Conservation (phyloP, 2,113 vertebrate species). For the Gymnorhina tibicen region DNA sequence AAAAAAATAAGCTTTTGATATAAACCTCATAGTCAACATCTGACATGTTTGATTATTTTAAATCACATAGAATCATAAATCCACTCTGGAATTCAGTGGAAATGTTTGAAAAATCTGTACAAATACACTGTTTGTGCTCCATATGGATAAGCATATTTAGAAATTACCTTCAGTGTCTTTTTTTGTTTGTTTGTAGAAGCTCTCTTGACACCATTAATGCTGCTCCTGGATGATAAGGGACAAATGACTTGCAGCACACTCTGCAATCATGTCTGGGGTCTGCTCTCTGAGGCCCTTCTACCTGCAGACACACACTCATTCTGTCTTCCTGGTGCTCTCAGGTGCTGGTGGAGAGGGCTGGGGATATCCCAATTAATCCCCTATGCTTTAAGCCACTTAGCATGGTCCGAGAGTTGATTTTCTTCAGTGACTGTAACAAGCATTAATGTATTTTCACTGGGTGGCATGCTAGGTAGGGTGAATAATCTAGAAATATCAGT, state of each 20-base stretch:
- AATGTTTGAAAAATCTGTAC: background rate
- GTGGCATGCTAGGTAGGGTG: fast-evolving
- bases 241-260: fast-evolving
- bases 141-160: background rate
- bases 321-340: background rate
- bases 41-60: background rate
- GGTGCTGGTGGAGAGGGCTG: background rate
- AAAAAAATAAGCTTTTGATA: background rate
- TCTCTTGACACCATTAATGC: background rate
- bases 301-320: background rate
- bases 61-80: background rate
- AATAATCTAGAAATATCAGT: background rate
- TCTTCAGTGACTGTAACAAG: background rate
- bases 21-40: background rate
- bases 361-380: background rate
- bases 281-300: background rate
- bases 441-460: background rate
- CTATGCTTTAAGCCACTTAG: background rate
- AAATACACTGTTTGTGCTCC: background rate
- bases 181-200: background rate
- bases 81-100: background rate
- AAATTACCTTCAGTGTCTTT: background rate
- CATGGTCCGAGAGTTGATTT: background rate
- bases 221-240: background rate
- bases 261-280: background rate